Percentiles rank a stretch among this genome's conserved stretches.
These are phyloP conservation scores for Chamaetylas fuelleborni DNA, from an alignment of 2,113 vertebrate genomes.

Conservation along the genomic window DNA sequence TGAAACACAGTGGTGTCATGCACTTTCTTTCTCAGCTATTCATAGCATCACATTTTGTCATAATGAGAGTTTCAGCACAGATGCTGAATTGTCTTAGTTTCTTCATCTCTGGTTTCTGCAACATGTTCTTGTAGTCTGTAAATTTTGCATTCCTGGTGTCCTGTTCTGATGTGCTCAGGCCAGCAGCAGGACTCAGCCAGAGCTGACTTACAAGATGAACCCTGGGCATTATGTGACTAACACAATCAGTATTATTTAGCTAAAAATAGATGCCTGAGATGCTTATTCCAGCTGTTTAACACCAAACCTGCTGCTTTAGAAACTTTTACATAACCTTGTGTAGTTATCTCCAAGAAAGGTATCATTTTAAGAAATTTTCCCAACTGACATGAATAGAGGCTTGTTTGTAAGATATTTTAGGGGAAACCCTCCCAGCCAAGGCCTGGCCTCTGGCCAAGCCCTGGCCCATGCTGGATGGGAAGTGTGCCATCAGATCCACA, in stretches of 20 bases:
- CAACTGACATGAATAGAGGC: too few relatives aligned
- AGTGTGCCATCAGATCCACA: too few relatives aligned
- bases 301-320: neutral
- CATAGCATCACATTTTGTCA: neutral
- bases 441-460: neutral
- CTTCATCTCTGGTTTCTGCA: neutral
- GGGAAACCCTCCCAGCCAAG: neutral
- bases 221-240: neutral
- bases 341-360: neutral
- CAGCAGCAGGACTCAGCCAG: neutral
- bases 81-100: neutral
- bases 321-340: neutral
- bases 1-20: neutral
- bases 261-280: neutral
- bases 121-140: neutral
- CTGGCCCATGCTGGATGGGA: neutral
- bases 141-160: neutral
- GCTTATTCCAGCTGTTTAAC: neutral
- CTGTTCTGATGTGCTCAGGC: neutral
- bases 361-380: neutral
- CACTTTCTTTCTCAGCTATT: neutral
- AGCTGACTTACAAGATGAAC: neutral
- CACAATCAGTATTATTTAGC: neutral
- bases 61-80: neutral
- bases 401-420: neutral